Conservation (phyloP, 1,140 invertebrate genomes). For the Rhysida immarginata region DNA sequence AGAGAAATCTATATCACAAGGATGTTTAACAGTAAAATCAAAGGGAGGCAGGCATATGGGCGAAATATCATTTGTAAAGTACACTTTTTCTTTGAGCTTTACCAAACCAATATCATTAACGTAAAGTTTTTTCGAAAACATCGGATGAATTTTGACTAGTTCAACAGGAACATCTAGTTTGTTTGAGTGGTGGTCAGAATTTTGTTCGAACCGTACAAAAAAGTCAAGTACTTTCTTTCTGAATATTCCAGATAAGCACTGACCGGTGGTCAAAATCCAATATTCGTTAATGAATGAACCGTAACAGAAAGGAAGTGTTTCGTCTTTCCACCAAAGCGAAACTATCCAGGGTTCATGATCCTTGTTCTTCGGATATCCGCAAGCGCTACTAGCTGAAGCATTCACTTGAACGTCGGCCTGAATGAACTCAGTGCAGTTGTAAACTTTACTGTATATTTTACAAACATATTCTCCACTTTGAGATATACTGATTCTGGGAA, state of each 20-base stretch:
- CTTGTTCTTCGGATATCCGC: neutral
- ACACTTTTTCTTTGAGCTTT: too few relatives aligned
- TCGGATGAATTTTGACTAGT: neutral
- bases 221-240: too few relatives aligned
- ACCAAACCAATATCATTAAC: too few relatives aligned
- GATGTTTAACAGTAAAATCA: neutral
- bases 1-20: neutral
- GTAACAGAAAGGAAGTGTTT: neutral
- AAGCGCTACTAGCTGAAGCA: neutral
- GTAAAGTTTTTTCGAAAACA: too few relatives aligned
- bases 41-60: neutral
- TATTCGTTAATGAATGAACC: neutral
- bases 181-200: neutral
- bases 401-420: neutral
- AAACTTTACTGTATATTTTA: neutral
- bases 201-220: neutral
- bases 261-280: too few relatives aligned
- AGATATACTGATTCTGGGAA: neutral
- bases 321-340: neutral
- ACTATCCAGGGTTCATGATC: neutral
- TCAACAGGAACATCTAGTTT: neutral
- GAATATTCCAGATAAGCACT: too few relatives aligned
- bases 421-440: neutral
- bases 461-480: neutral
- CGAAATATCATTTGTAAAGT: neutral